Evolutionary conservation across 2,888 invertebrate genomes (phyloP), one percentile per base, ranked within the genome.

Genomic region (Auanema sp.): DNA sequence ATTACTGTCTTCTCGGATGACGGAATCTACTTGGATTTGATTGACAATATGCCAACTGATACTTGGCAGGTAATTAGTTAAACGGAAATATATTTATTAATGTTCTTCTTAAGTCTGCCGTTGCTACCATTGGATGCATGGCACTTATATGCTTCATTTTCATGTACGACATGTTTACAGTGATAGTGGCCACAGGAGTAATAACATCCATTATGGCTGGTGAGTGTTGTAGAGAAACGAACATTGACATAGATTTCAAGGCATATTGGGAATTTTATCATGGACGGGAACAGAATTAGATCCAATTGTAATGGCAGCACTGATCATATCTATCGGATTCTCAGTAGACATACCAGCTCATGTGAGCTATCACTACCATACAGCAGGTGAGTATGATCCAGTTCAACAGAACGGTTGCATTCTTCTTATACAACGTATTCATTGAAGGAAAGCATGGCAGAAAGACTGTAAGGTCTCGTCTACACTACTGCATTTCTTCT

Each of bases 11-110:
- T 71, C 61, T 79, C 77, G 41, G 82, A 82, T 44, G 82, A 82
- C 40, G 80, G 75, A 44, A 73, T 80, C 58, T 81, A 79, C 56
- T 64, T 81, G 43, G 82, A 82, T 68, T 69, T 82, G 18, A 78
- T 82, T 42, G 81, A 82, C 42, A 82, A 82, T 59, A 82, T 82
- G 81, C 77, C 78, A 21, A 81, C 78, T 4, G 82, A 82, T 56
- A 75, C 80, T 50, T 82, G 82, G 81, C 79, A 79, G 66, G 71
- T 64, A 4, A n/a, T 25, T 55, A 55, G 16, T 55, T 55, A 16
- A 40, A 4, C 3, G n/a, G 16, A 55, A 14, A 11, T 5, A 41
- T 8, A n/a, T 5, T 3, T 14, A 8, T 24, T 40, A 55, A 55
- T n/a, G 11, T 40, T 25, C 41, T 55, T 16, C 42, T 66, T 41